These are phyloP conservation scores for Phalacrocorax brasilianus DNA, from an alignment of 2,113 vertebrate genomes.

Conservation along the genomic window DNA sequence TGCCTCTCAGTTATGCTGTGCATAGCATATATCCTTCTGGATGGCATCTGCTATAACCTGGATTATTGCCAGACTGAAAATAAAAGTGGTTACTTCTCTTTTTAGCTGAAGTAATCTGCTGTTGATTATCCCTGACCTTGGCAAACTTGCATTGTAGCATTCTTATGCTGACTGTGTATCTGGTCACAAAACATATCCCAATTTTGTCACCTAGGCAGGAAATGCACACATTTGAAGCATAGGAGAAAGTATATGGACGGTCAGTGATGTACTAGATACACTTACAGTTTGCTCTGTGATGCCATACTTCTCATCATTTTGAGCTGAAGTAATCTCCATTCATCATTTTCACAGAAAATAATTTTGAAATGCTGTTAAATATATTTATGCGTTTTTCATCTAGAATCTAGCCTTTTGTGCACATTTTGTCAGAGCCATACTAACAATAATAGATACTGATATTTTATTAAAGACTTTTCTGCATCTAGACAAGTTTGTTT, in stretches of 20 bases:
- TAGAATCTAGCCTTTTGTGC: neutral
- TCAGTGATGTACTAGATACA: neutral
- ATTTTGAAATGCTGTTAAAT: neutral
- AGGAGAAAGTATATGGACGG: neutral
- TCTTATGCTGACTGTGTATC: neutral
- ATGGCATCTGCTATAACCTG: constrained; percentile 26
- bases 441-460: neutral
- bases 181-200: neutral
- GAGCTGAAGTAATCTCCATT: neutral
- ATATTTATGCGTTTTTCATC: neutral
- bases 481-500: neutral
- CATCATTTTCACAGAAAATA: neutral
- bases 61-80: neutral
- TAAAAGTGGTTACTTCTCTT: neutral
- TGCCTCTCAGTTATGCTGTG: neutral
- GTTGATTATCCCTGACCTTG: neutral
- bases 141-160: neutral
- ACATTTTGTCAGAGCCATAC: neutral
- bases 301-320: neutral
- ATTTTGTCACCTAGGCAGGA: neutral
- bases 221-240: neutral
- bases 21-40: neutral
- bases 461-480: neutral
- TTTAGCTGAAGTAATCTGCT: neutral
- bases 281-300: neutral